A percentile compares a stretch with the other conserved stretches of the same genome.
Evolutionary conservation across 2,888 invertebrate genomes (phyloP).

Genomic region (Polyommatus iphigenia): DNA sequence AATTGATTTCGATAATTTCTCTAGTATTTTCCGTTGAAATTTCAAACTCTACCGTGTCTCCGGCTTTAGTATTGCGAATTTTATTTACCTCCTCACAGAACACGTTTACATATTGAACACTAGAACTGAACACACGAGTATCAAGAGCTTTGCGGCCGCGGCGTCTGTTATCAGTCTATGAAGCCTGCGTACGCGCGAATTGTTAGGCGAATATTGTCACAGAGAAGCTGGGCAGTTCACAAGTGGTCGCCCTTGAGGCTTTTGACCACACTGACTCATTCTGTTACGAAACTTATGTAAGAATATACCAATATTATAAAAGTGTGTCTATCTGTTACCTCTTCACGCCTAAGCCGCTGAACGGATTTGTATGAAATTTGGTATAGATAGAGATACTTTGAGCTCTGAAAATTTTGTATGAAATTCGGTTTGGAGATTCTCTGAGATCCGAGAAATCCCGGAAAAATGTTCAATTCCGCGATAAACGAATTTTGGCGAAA

Average conservation of each 20-base stretch:
- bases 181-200: slow-evolving; percentile 43
- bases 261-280: slow-evolving; percentile 53
- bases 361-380: too few species aligned
- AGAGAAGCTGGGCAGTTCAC: slow-evolving; percentile 46
- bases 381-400: too few species aligned
- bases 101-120: slow-evolving; percentile 32
- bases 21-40: background rate
- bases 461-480: too few species aligned
- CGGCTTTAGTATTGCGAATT: background rate
- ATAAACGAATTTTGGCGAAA: too few species aligned
- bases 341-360: too few species aligned
- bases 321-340: too few species aligned
- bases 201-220: slow-evolving; percentile 72
- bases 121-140: slow-evolving; percentile 33
- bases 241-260: slow-evolving; percentile 64
- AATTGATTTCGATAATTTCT: background rate
- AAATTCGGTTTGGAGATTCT: too few species aligned
- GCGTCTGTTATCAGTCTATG: slow-evolving; percentile 38
- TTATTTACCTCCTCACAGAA: slow-evolving; percentile 27
- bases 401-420: too few species aligned
- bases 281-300: slow-evolving; percentile 36
- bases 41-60: background rate
- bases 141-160: slow-evolving; percentile 30
- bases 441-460: too few species aligned
- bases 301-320: background rate